phyloP scores from a whole-genome alignment of 2,113 vertebrate genomes.

The Nannobrachium achirus region DNA sequence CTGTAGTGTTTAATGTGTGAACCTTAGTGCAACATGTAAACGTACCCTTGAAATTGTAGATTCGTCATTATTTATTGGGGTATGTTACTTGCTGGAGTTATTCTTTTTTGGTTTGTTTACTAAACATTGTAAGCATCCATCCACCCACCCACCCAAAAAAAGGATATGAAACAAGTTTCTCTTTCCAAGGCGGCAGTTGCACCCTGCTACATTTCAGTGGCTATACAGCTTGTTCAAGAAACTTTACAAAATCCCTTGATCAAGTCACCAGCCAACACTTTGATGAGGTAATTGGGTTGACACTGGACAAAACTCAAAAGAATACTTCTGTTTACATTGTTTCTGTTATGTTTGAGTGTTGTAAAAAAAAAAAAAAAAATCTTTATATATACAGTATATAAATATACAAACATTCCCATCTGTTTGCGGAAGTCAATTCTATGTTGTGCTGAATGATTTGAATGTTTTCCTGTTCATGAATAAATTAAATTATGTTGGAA shows the following conservation, averaged over 20 bases:
- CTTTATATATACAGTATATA: neutral
- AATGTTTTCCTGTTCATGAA: conserved; percentile 64
- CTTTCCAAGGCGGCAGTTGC: conserved; percentile 30
- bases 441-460: conserved; percentile 56
- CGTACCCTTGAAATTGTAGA: conserved; percentile 44
- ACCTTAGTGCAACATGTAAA: conserved; percentile 45
- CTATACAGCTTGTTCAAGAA: neutral
- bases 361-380: conserved; percentile 17
- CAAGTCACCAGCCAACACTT: no score
- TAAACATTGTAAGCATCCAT: neutral
- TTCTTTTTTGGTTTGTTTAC: conserved; percentile 12
- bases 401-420: conserved; percentile 54
- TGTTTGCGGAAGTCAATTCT: conserved; percentile 49
- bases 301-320: conserved; percentile 6
- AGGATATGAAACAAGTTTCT: conserved; percentile 11
- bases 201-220: conserved; percentile 6
- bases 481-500: conserved; percentile 72
- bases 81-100: conserved; percentile 38
- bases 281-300: neutral
- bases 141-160: conserved; percentile 24
- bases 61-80: conserved; percentile 58
- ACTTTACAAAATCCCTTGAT: neutral
- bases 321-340: conserved; percentile 64
- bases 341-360: conserved; percentile 49
- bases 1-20: conserved; percentile 37